phyloP scores from a whole-genome alignment of 2,797 vertebrate species.

The Etheostoma nigrum region DNA sequence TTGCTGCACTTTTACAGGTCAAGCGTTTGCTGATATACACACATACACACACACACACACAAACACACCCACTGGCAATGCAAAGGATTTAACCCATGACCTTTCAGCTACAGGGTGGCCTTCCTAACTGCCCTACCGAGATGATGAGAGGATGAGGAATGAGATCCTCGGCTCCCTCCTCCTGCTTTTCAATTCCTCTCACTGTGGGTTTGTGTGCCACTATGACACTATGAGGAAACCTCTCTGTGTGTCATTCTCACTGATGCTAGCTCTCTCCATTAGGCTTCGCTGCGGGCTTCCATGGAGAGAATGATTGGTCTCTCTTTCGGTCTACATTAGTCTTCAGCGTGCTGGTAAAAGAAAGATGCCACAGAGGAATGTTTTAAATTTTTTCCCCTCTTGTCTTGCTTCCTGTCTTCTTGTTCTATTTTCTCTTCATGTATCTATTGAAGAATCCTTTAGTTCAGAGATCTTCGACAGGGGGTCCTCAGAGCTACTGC shows the following conservation, averaged over 20 bases:
- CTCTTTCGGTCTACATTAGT: constrained; percentile 52
- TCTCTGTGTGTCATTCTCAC: constrained; percentile 26
- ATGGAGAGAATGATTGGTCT: constrained; percentile 45
- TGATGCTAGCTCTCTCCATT: constrained; percentile 17
- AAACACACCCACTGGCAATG: neutral
- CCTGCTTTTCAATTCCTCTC: constrained; percentile 54
- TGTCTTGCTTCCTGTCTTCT: neutral
- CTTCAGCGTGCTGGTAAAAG: constrained; percentile 54
- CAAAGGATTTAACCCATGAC: constrained; percentile 17
- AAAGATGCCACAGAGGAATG: constrained; percentile 44
- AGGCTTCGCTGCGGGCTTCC: constrained; percentile 36
- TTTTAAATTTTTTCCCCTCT: constrained; percentile 32
- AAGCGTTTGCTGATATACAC: neutral
- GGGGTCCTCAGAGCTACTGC: too few species aligned
- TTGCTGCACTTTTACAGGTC: neutral
- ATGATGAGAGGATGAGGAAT: constrained; percentile 40
- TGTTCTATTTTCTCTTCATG: neutral
- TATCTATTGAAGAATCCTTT: constrained; percentile 1
- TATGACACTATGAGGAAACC: constrained; percentile 31
- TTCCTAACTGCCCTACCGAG: neutral
- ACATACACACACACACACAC: neutral
- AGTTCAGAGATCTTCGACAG: too few species aligned
- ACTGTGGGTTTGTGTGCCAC: constrained; percentile 33
- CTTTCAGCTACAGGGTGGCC: neutral
- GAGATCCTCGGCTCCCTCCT: constrained; percentile 32